Base-by-base conservation (phyloP, 1,140 invertebrate genomes). In the Eriosoma lanigerum region DNA sequence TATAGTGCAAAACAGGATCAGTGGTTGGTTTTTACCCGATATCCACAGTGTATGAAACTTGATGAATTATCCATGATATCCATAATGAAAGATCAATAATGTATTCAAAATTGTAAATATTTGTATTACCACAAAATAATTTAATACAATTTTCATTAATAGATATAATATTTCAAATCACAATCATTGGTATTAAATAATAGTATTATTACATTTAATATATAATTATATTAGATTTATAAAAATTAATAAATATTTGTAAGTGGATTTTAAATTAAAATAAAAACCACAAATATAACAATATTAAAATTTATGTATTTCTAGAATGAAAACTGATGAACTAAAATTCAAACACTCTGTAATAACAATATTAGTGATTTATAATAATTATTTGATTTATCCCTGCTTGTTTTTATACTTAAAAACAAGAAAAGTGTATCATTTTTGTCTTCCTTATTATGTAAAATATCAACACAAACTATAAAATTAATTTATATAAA, bases 111-210 rank as follows among this genome's bases (percentile, higher is more conserved):
- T 38, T 4, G n/a, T n/a, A n/a, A n/a, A n/a, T n/a, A n/a, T n/a
- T n/a, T n/a, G 3, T 38, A 38, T 38, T 38, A 38, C 32, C 3
- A 38, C 32, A 38, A 38, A 38, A 38, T 72, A 52, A 26, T 52
- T n/a, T n/a, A 17, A 72, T 52, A 72, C 26, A 10, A 13, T 52
- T 26, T 72, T 72, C 52, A 72, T 72, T 72, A 72, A 72, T 72
- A 72, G 3, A 29, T 44, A 38, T 66, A 66, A 21, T n/a, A 21
- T 29, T 72, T 72, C 68, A 72, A 72, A 72, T 72, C 48, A 72
- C 68, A 72, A 70, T 70, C 66, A 50, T 70, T 48, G 15, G 24
- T 70, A 70, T 70, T 70, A 70, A n/a, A 46, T 17, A 24, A 46
- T 44, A 66, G n/a, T 48, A 68, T 68, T 48, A 68, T 68, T 68